Base-by-base conservation (phyloP, 53 echinoderm and acorn worm species). In the Henricia sp. region DNA sequence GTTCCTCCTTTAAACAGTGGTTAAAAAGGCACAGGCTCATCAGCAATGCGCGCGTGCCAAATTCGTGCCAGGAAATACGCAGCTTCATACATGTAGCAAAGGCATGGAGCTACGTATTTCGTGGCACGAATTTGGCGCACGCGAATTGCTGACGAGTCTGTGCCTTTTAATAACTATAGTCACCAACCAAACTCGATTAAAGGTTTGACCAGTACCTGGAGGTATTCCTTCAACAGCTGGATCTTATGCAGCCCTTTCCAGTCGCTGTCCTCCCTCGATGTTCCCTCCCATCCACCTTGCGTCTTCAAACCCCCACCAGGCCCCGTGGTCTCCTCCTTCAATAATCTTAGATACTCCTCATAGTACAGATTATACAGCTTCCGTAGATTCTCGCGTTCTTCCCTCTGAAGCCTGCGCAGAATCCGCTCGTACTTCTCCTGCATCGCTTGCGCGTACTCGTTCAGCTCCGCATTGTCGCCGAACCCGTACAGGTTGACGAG, bases 141-240 rank as follows among this genome's bases (percentile, higher is more conserved):
- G n/a, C n/a, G n/a, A n/a, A n/a, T n/a, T n/a, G n/a, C n/a, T n/a
- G n/a, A n/a, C n/a, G n/a, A n/a, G n/a, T n/a, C n/a, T n/a, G n/a
- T n/a, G n/a, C n/a, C n/a, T n/a, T n/a, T n/a, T n/a, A n/a, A n/a
- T n/a, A n/a, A n/a, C n/a, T 56, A 3, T 23, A 23, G 28, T 56
- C 24, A 56, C 1, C 9, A 3, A 53, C 8, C 26, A n/a, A n/a
- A n/a, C n/a, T n/a, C n/a, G n/a, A n/a, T n/a, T n/a, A n/a, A n/a
- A n/a, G n/a, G n/a, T n/a, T n/a, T n/a, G n/a, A n/a, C n/a, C n/a
- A 5, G 32, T 80, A 80, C 80, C 80, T 80, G 80, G 2, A 80
- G 33, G 62, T 80, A 80, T 24, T 80, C 80, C 63, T 80, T 80
- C 33, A 80, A 50, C 19, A 62, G 80, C 23, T 57, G 63, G 44